Conservation (phyloP, 2,888 invertebrate genomes). For the Parnassius orleans region DNA sequence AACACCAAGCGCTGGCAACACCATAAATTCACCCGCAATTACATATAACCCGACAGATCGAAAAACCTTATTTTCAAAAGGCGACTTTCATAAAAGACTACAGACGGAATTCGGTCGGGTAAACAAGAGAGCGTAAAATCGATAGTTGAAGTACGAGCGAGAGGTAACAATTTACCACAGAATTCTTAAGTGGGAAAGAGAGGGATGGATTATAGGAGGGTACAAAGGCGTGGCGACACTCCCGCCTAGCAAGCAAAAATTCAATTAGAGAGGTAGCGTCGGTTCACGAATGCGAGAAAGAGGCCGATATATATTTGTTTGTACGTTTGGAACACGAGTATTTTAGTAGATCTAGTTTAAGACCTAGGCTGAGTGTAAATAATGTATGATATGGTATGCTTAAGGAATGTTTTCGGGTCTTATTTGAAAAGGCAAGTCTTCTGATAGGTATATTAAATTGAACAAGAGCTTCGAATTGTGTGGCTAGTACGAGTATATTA, state of each 20-base stretch:
- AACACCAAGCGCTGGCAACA: conserved; percentile 13
- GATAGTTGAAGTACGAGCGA: conserved; percentile 18
- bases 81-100: conserved; percentile 9
- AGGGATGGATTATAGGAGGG: conserved; percentile 14
- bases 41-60: conserved; percentile 22
- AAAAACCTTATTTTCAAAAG: conserved; percentile 7
- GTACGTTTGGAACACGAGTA: neutral
- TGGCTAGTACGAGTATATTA: neutral
- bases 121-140: conserved; percentile 21
- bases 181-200: conserved; percentile 4
- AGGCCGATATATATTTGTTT: conserved; percentile 11
- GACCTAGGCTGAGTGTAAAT: conserved; percentile 21
- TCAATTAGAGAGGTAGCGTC: conserved; percentile 12
- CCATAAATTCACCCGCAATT: conserved; percentile 23
- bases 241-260: conserved; percentile 52
- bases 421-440: conserved; percentile 2
- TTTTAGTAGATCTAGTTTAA: conserved; percentile 23
- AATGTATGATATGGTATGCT: conserved; percentile 14
- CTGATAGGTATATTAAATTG: neutral
- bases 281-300: conserved; percentile 2
- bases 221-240: conserved; percentile 60
- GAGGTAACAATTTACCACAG: neutral
- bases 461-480: neutral
- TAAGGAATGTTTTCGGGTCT: conserved; percentile 12
- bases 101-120: conserved; percentile 20